Evolutionary conservation across 2,888 invertebrate genomes (phyloP).

Genomic region (Thecocarcelia acutangulata): DNA sequence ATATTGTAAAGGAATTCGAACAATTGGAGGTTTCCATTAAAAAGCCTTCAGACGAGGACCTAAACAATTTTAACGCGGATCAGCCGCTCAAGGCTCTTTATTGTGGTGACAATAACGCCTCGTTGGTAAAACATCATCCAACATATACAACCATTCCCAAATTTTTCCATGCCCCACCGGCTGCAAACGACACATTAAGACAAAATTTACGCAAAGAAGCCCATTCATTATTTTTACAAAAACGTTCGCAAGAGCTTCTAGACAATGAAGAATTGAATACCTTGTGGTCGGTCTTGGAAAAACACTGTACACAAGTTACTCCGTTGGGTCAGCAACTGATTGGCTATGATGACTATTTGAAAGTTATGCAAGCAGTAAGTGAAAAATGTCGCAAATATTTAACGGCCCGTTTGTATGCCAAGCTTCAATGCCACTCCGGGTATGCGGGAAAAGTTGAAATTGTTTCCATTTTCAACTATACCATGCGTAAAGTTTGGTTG

Average conservation of each 20-base stretch:
- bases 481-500: conserved; percentile 97
- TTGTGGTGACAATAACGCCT: background rate
- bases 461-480: conserved; percentile 95
- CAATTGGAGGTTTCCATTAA: conserved; percentile 71
- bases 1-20: conserved; percentile 75
- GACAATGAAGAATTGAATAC: conserved; percentile 93
- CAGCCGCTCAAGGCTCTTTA: conserved; percentile 55
- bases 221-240: conserved; percentile 92
- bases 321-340: conserved; percentile 91
- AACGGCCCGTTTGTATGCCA: conserved; percentile 92
- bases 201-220: conserved; percentile 94
- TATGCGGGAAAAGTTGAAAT: conserved; percentile 91
- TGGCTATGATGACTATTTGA: conserved; percentile 91
- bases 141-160: conserved; percentile 86
- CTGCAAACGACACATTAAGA: conserved; percentile 88
- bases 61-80: conserved; percentile 70
- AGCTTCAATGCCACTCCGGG: conserved; percentile 92
- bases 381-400: conserved; percentile 90
- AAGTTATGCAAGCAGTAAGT: conserved; percentile 88
- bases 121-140: conserved; percentile 68
- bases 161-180: conserved; percentile 89
- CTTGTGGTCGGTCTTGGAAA: conserved; percentile 91
- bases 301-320: conserved; percentile 87
- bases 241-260: conserved; percentile 90
- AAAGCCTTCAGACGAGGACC: conserved; percentile 71